Conservation (phyloP, 2,888 invertebrate genomes). For the Schrankia costaestrigalis region DNA sequence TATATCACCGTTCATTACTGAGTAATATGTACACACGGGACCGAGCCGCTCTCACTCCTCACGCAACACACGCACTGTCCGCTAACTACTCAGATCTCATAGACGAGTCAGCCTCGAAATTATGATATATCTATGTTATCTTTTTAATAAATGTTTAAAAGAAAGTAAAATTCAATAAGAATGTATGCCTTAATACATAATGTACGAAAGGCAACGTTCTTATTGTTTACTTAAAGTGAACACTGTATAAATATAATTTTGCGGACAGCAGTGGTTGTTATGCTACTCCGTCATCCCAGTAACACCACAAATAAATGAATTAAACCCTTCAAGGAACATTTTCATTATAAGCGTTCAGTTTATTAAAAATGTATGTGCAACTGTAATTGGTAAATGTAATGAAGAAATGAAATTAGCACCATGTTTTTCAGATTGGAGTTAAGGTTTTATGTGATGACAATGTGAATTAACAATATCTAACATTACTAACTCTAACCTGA, state of each 20-base stretch:
- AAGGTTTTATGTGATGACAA: constrained; percentile 9
- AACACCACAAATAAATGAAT: constrained; percentile 23
- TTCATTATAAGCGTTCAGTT: constrained; percentile 34
- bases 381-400: constrained; percentile 15
- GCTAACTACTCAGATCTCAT: not conserved
- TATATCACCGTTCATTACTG: constrained; percentile 78
- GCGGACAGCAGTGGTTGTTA: constrained; percentile 14
- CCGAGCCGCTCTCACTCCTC: constrained; percentile 14
- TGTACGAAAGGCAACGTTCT: not conserved
- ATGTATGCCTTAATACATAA: not conserved
- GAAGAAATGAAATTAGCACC: constrained; percentile 39
- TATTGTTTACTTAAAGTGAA: not conserved
- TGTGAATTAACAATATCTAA: too few species aligned
- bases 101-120: not conserved
- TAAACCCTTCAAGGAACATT: constrained; percentile 33
- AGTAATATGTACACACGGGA: constrained; percentile 65
- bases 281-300: constrained; percentile 14
- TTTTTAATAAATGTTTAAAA: not conserved
- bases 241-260: not conserved
- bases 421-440: constrained; percentile 29
- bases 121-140: not conserved
- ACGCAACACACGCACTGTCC: constrained; percentile 3
- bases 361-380: constrained; percentile 19
- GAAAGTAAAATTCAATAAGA: not conserved
- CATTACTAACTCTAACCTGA: too few species aligned